Conservation (phyloP, 1,140 invertebrate genomes). For the Oncopeltus fasciatus region DNA sequence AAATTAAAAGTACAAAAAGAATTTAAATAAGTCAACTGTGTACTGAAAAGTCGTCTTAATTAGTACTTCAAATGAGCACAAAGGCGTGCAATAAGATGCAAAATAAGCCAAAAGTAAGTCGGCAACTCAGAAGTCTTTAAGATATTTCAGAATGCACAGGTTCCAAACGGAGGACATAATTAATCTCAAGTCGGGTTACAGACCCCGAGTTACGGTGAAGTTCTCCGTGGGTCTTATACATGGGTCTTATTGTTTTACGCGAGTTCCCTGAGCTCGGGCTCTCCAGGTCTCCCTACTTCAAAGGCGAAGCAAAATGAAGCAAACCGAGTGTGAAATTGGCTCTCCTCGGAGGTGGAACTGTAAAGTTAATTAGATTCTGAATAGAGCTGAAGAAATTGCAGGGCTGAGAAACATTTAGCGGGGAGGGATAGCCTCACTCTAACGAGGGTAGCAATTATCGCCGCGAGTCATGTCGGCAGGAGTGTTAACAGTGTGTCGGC, state of each 20-base stretch:
- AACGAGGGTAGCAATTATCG: conserved; percentile 6
- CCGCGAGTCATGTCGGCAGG: neutral
- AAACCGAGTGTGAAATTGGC: conserved; percentile 7
- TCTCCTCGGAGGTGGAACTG: conserved; percentile 6
- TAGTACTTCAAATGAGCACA: neutral
- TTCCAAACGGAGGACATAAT: neutral
- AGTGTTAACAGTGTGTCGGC: neutral
- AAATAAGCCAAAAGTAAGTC: neutral
- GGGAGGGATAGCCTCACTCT: neutral
- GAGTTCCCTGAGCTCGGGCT: neutral
- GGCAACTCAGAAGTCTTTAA: neutral
- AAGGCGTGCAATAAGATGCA: neutral
- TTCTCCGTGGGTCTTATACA: neutral
- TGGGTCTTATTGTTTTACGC: conserved; percentile 1
- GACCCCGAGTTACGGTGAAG: neutral
- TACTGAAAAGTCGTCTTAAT: neutral
- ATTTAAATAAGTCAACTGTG: neutral
- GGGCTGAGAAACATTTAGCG: neutral
- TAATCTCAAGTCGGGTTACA: neutral
- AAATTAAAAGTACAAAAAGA: neutral
- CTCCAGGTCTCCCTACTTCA: neutral
- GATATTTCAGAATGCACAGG: neutral
- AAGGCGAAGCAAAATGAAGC: conserved; percentile 3
- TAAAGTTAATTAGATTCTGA: conserved; percentile 9
- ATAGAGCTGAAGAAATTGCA: conserved; percentile 5